phyloP scores from a whole-genome alignment of 2,113 vertebrate genomes.

The Crotalus helleri region DNA sequence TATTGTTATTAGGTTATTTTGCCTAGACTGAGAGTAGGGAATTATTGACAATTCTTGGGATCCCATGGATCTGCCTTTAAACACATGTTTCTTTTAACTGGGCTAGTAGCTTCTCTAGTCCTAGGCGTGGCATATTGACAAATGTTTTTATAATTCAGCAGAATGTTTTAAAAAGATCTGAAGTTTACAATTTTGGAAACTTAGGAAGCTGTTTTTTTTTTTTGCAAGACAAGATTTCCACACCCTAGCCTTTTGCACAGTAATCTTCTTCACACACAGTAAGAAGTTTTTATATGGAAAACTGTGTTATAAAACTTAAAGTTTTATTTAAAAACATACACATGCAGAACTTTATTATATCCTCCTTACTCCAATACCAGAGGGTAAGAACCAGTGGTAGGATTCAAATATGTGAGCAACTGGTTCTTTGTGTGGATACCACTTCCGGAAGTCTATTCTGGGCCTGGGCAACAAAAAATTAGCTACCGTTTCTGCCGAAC shows the following conservation, averaged over 20 bases:
- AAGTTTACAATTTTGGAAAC: neutral
- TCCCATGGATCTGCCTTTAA: neutral
- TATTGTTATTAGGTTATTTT: neutral
- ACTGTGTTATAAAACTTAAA: neutral
- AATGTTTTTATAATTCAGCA: neutral
- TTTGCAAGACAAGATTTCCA: neutral
- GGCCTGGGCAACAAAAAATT: too few species aligned
- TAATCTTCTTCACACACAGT: neutral
- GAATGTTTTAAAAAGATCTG: neutral
- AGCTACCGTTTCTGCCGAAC: too few species aligned
- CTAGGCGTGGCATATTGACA: neutral
- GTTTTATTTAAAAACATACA: neutral
- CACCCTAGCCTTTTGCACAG: neutral
- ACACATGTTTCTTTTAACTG: neutral
- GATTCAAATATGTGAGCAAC: too few species aligned
- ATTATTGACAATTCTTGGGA: neutral
- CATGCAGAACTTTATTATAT: neutral
- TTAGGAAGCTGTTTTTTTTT: neutral
- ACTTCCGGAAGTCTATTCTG: too few species aligned
- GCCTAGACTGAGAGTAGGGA: neutral
- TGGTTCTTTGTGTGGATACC: too few species aligned
- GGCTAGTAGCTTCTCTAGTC: neutral
- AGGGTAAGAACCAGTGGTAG: too few species aligned
- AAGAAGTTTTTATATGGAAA: neutral
- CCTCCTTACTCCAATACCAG: neutral